Evolutionary conservation across 2,113 vertebrate species (phyloP).

Genomic region (Hyla sarda): DNA sequence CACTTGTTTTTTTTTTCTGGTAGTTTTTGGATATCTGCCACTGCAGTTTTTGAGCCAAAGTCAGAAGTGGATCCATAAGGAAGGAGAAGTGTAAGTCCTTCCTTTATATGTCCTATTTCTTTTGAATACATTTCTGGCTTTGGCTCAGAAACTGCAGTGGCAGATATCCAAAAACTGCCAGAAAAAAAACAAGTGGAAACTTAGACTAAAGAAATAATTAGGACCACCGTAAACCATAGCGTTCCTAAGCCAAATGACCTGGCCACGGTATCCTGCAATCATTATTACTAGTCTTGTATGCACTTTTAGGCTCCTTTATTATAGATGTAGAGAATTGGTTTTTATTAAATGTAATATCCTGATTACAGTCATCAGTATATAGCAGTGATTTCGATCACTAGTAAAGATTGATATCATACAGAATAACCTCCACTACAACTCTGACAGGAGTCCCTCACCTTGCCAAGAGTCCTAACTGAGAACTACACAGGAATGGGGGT

Average conservation of each 20-base stretch:
- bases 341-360: background rate
- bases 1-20: too few species aligned
- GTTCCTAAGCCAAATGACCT: background rate
- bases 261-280: too few species aligned
- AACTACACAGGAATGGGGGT: background rate
- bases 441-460: background rate
- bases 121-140: too few species aligned
- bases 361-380: background rate
- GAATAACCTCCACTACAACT: background rate
- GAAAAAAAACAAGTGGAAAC: too few species aligned
- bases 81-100: too few species aligned
- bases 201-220: too few species aligned
- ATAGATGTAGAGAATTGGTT: background rate
- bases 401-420: background rate
- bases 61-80: too few species aligned
- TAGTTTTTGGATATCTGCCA: too few species aligned
- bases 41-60: too few species aligned
- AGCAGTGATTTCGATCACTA: background rate
- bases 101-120: too few species aligned
- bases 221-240: background rate
- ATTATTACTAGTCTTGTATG: background rate
- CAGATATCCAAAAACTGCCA: too few species aligned
- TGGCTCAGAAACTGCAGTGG: too few species aligned
- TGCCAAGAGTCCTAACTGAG: background rate
- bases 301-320: background rate